phyloP scores from a whole-genome alignment of 2,113 vertebrate genomes.

The Lethenteron reissneri region DNA sequence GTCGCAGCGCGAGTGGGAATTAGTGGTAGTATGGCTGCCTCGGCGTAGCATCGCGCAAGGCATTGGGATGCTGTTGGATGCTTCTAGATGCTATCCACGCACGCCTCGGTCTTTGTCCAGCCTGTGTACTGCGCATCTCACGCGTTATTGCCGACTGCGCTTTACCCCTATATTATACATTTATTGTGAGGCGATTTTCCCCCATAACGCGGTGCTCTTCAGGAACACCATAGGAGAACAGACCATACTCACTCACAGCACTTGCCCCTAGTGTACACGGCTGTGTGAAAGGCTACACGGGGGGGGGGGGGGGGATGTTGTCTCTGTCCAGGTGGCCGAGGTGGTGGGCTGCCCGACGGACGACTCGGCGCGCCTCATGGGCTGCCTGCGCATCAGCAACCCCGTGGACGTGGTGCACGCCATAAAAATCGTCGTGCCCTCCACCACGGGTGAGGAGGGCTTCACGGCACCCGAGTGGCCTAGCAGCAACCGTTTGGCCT shows the following conservation, averaged over 20 bases:
- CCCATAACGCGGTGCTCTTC: too few relatives aligned
- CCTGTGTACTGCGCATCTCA: too few relatives aligned
- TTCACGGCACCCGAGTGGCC: neutral
- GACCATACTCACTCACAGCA: neutral
- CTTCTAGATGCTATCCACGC: neutral
- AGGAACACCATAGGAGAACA: neutral
- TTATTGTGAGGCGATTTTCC: too few relatives aligned
- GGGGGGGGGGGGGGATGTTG: neutral
- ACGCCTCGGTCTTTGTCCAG: neutral
- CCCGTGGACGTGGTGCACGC: slow-evolving; percentile 33
- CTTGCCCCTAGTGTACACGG: neutral
- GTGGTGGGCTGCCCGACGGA: slow-evolving; percentile 42
- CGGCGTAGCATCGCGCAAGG: too few relatives aligned
- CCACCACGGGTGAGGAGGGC: neutral
- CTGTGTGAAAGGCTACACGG: neutral
- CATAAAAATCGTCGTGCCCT: slow-evolving; percentile 13
- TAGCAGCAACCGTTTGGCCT: slow-evolving; percentile 23
- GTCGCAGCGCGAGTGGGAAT: too few relatives aligned
- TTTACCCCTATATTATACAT: too few relatives aligned
- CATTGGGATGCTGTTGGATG: too few relatives aligned
- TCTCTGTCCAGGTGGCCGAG: slow-evolving; percentile 29
- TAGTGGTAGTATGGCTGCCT: too few relatives aligned
- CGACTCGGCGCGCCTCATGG: slow-evolving; percentile 19
- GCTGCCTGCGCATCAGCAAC: slow-evolving; percentile 37
- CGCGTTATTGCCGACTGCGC: too few relatives aligned